Conservation (phyloP, 2,113 vertebrate species). For the Mobula hypostoma region DNA sequence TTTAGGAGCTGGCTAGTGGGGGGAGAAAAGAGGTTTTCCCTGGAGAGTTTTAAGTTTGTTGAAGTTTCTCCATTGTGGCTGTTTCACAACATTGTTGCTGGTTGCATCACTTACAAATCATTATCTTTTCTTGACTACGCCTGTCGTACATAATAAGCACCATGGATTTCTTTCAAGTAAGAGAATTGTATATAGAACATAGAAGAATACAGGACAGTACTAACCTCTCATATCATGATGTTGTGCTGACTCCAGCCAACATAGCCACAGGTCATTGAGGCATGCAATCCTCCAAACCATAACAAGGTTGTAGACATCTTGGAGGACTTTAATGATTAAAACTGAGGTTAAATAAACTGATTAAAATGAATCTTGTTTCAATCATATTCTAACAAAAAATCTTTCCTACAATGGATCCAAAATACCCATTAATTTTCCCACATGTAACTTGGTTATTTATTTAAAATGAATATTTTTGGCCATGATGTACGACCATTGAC, state of each 20-base stretch:
- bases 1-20: background rate
- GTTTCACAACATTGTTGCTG: constrained; percentile 16
- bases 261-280: no score
- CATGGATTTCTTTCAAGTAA: background rate
- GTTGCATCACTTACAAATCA: background rate
- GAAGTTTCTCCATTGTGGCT: background rate
- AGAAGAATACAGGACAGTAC: no score
- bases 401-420: background rate
- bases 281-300: no score
- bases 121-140: background rate
- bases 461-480: no score
- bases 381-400: background rate
- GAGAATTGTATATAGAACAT: background rate
- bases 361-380: background rate
- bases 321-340: background rate
- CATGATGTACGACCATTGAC: no score
- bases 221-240: no score
- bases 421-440: background rate
- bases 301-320: no score
- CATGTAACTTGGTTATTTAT: background rate
- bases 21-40: background rate
- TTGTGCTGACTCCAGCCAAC: no score
- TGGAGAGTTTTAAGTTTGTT: constrained; percentile 14
- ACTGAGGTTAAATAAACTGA: background rate
- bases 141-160: background rate